Percentiles rank a stretch among this genome's conserved stretches.
Conservation (phyloP, 2,113 vertebrate genomes). For the Copsychus sechellarum region DNA sequence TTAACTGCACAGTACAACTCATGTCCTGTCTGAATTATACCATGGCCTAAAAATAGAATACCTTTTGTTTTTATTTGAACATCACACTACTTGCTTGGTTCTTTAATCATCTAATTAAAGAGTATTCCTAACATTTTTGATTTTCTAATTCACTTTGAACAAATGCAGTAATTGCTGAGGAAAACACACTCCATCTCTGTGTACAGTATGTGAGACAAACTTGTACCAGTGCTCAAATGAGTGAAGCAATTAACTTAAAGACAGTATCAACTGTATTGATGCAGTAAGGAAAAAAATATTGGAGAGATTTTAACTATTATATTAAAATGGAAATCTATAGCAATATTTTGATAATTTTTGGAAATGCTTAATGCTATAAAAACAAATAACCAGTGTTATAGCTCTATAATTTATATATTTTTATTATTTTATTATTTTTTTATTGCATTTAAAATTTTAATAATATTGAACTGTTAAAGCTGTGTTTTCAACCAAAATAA, state of each 20-base stretch:
- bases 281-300: neutral
- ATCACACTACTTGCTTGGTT: neutral
- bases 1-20: neutral
- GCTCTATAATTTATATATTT: neutral
- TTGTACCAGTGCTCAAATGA: neutral
- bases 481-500: neutral
- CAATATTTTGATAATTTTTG: neutral
- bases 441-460: neutral
- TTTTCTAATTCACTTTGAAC: slow-evolving; percentile 42
- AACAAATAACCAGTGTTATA: neutral
- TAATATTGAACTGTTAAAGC: neutral
- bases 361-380: neutral
- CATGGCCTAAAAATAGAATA: neutral
- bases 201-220: neutral
- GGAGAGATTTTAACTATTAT: neutral
- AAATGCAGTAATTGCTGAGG: slow-evolving; percentile 23
- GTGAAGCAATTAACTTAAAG: neutral
- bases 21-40: neutral
- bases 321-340: neutral
- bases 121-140: neutral
- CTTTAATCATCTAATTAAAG: slow-evolving; percentile 48
- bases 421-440: no score
- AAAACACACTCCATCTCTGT: neutral
- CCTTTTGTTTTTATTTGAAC: neutral
- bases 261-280: neutral